Evolutionary conservation across 2,888 invertebrate genomes (phyloP).

Genomic region (Brachyptera risi): DNA sequence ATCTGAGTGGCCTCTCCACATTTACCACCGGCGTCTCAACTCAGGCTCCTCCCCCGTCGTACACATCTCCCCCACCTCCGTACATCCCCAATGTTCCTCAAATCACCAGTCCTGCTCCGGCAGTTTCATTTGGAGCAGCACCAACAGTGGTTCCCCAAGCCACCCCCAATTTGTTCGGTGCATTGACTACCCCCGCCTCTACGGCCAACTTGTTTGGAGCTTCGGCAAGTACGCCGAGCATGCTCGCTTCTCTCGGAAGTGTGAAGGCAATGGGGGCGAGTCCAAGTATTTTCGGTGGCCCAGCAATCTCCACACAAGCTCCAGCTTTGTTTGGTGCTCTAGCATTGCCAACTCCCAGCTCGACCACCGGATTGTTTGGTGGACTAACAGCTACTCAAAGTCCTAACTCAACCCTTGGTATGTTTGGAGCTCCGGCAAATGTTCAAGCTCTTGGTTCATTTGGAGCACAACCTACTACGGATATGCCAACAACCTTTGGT

Average conservation of each 20-base stretch:
- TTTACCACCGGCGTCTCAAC: too few relatives aligned
- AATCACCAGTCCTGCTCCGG: not conserved
- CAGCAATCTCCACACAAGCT: not conserved
- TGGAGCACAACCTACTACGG: not conserved
- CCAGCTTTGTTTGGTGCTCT: too few relatives aligned
- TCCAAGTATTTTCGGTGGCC: not conserved
- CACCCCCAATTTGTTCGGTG: not conserved
- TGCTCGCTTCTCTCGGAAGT: not conserved
- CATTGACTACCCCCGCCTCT: not conserved
- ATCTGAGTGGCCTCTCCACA: constrained; percentile 32
- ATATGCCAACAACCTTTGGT: not conserved
- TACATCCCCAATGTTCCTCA: too few relatives aligned
- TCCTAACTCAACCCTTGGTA: not conserved
- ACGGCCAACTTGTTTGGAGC: too few relatives aligned
- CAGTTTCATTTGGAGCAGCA: not conserved
- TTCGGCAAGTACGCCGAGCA: too few relatives aligned
- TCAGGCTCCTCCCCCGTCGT: not conserved
- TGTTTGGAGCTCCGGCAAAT: not conserved
- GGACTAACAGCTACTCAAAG: not conserved
- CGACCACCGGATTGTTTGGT: not conserved
- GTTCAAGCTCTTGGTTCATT: not conserved
- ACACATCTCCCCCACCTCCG: not conserved
- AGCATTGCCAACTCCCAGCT: too few relatives aligned
- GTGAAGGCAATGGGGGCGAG: too few relatives aligned
- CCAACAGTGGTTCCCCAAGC: not conserved